Evolutionary conservation across 35 echinoderm and acorn worm species (phyloP).

Genomic region (Apostichopus japonicus): DNA sequence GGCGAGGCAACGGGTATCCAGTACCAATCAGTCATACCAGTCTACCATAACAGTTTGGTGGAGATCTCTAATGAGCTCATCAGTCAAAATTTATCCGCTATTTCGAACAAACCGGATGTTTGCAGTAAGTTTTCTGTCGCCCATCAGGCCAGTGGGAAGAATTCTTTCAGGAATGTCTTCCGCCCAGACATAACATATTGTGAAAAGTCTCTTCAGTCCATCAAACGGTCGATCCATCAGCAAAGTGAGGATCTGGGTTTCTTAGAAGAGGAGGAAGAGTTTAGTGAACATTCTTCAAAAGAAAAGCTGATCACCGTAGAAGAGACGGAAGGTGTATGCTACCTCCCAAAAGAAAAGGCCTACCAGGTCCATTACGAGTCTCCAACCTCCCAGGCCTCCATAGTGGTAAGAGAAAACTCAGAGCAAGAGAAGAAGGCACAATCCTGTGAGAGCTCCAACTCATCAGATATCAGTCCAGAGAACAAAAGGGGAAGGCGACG

Average conservation of each 20-base stretch:
- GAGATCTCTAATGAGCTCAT: slow-evolving; percentile 67
- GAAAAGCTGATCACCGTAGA: slow-evolving; percentile 64
- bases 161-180: slow-evolving; percentile 94
- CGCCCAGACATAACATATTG: slow-evolving; percentile 87
- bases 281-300: slow-evolving; percentile 72
- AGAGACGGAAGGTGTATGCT: slow-evolving; percentile 82
- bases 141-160: slow-evolving; percentile 53
- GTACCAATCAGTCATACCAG: slow-evolving; percentile 60
- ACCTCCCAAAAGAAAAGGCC: slow-evolving; percentile 55
- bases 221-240: slow-evolving; percentile 50
- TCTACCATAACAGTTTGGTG: slow-evolving; percentile 67
- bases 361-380: slow-evolving; percentile 47
- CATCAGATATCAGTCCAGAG: not conserved
- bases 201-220: slow-evolving; percentile 67
- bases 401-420: not conserved
- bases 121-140: slow-evolving; percentile 33
- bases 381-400: not conserved
- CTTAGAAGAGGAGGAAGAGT: slow-evolving; percentile 30
- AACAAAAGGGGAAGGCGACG: slow-evolving; percentile 15
- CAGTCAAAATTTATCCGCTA: slow-evolving; percentile 59
- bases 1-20: slow-evolving; percentile 37
- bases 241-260: slow-evolving; percentile 17
- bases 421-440: not conserved
- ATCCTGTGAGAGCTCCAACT: not conserved
- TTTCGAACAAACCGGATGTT: slow-evolving; percentile 65